Conservation (phyloP, 2,888 invertebrate species). For the Colletes collaris region DNA sequence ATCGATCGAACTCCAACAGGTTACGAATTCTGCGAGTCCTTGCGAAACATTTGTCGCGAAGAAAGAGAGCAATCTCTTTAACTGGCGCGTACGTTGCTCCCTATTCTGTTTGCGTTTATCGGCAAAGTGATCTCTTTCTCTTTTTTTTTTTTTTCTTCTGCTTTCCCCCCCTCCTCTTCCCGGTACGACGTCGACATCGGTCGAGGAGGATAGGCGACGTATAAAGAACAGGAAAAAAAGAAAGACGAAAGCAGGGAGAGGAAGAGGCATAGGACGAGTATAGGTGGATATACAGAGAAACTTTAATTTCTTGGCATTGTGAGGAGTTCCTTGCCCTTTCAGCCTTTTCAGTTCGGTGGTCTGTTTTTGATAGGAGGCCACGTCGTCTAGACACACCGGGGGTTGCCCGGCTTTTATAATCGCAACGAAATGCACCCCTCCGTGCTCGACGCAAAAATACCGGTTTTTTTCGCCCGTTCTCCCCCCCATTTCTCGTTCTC, state of each 20-base stretch:
- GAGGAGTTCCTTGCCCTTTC: constrained; percentile 81
- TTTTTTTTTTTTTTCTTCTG: constrained; percentile 51
- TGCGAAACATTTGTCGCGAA: constrained; percentile 41
- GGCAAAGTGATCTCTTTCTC: constrained; percentile 60
- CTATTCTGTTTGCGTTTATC: constrained; percentile 55
- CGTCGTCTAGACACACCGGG: constrained; percentile 78
- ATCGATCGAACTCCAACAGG: constrained; percentile 50
- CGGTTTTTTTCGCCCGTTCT: constrained; percentile 63
- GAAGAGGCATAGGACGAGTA: constrained; percentile 60
- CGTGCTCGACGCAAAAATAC: constrained; percentile 78
- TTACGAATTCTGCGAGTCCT: constrained; percentile 35
- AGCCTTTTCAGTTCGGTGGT: constrained; percentile 80
- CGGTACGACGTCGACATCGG: constrained; percentile 60
- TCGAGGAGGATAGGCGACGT: constrained; percentile 45
- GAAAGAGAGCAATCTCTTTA: constrained; percentile 45
- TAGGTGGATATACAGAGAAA: constrained; percentile 76
- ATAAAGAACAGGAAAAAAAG: constrained; percentile 19
- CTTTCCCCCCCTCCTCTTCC: constrained; percentile 48
- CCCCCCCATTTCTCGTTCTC: constrained; percentile 25
- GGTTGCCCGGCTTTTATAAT: constrained; percentile 80
- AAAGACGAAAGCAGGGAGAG: constrained; percentile 2
- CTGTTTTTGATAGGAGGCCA: constrained; percentile 82
- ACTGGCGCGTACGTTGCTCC: constrained; percentile 48
- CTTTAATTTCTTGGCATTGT: constrained; percentile 82
- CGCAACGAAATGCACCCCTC: constrained; percentile 81